Conservation (phyloP, 2,888 invertebrate genomes). For the Dynastes grantii region DNA sequence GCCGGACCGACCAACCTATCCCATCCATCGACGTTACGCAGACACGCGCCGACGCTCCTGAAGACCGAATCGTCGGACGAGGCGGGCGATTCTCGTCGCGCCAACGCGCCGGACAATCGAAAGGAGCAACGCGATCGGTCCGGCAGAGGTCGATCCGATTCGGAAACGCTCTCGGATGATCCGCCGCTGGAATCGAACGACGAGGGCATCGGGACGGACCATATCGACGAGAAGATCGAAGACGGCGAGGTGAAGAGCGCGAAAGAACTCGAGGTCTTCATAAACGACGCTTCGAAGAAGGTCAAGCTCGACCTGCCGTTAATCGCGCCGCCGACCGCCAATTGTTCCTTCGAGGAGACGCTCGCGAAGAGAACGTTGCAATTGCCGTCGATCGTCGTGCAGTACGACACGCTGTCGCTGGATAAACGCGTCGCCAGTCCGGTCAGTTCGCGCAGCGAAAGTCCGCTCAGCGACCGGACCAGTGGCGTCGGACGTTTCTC, state of each 20-base stretch:
- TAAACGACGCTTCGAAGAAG: conserved; percentile 68
- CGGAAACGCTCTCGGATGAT: conserved; percentile 83
- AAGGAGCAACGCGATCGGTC: conserved; percentile 71
- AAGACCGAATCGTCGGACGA: conserved; percentile 72
- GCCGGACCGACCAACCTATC: conserved; percentile 62
- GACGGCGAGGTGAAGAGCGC: conserved; percentile 80
- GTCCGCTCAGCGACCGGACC: conserved; percentile 83
- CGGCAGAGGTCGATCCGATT: conserved; percentile 78
- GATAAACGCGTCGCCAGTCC: conserved; percentile 79
- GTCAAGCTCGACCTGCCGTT: conserved; percentile 71
- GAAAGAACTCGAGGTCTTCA: conserved; percentile 75
- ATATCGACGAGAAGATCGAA: conserved; percentile 79
- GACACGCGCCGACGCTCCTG: conserved; percentile 75
- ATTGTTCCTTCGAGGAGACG: conserved; percentile 70
- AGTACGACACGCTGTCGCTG: conserved; percentile 71
- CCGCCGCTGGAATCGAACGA: conserved; percentile 82
- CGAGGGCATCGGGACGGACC: conserved; percentile 85
- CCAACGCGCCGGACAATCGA: conserved; percentile 64
- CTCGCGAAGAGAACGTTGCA: conserved; percentile 72
- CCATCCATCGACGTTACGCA: conserved; percentile 62
- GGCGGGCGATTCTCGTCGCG: conserved; percentile 48
- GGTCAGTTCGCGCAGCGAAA: conserved; percentile 85
- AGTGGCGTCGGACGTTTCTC: conserved; percentile 79
- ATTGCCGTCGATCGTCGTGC: conserved; percentile 77
- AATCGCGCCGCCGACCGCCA: conserved; percentile 70